Conservation (phyloP, 35 echinoderm and acorn worm species). For the Eucidaris tribuloides region DNA sequence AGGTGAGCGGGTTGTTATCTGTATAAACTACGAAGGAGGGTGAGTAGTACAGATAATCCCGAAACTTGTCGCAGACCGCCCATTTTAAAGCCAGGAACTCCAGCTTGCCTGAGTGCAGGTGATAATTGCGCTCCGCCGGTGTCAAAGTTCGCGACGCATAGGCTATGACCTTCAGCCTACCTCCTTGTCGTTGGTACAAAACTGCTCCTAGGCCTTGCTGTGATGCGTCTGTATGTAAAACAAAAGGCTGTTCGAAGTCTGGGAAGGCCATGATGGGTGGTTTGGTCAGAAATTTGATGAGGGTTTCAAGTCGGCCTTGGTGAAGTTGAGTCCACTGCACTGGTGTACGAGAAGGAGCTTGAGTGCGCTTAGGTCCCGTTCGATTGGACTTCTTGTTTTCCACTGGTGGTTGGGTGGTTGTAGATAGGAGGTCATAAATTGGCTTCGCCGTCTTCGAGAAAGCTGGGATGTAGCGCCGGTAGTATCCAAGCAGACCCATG, state of each 20-base stretch:
- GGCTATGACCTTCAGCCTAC: neutral
- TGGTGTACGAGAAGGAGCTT: neutral
- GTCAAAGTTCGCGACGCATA: constrained; percentile 41
- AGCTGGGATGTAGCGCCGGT: constrained; percentile 15
- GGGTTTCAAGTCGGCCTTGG: neutral
- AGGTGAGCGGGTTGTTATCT: constrained; percentile 57
- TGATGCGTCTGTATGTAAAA: constrained; percentile 39
- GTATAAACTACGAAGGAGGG: constrained; percentile 29
- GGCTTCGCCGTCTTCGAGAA: constrained; percentile 32
- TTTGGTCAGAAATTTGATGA: neutral
- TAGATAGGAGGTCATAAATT: constrained; percentile 16
- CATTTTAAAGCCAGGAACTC: constrained; percentile 65
- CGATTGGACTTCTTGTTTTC: neutral
- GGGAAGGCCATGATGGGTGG: constrained; percentile 26
- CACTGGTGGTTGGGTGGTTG: neutral
- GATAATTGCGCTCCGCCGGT: constrained; percentile 48
- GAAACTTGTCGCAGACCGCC: constrained; percentile 45
- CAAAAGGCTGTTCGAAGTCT: constrained; percentile 17
- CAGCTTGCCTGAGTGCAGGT: too few species aligned
- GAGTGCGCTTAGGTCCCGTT: neutral
- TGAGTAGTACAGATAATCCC: constrained; percentile 59
- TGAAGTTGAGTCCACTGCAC: neutral
- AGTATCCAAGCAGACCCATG: constrained; percentile 39
- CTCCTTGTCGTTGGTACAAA: constrained; percentile 45
- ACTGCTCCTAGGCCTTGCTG: constrained; percentile 31